Conservation (phyloP, 2,113 vertebrate species). For the Mesocricetus auratus region DNA sequence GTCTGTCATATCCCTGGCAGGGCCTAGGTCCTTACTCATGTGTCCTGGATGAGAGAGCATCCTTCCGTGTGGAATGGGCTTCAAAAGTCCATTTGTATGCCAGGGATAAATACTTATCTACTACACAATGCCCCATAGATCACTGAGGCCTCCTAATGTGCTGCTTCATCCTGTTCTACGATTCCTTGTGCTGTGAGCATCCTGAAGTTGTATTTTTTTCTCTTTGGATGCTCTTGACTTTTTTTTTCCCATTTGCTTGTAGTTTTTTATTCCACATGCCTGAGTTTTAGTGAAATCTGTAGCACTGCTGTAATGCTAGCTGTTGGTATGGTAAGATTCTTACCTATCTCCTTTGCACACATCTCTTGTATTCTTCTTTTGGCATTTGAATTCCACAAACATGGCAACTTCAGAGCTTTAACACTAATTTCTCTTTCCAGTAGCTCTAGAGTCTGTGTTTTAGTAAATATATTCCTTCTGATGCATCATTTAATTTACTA, state of each 20-base stretch:
- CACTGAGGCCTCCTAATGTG: background rate
- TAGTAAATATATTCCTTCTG: background rate
- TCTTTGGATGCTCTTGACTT: background rate
- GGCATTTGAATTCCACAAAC: background rate
- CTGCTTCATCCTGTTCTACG: background rate
- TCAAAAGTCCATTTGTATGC: too few relatives aligned
- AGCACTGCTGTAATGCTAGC: background rate
- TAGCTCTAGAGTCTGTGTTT: slow-evolving; percentile 1
- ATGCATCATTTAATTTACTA: slow-evolving; percentile 20
- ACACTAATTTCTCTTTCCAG: background rate
- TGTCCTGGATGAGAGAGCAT: too few relatives aligned
- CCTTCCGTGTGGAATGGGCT: too few relatives aligned
- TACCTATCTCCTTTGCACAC: background rate
- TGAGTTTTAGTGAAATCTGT: background rate
- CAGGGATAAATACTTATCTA: too few relatives aligned
- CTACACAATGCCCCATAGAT: too few relatives aligned
- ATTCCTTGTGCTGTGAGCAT: background rate
- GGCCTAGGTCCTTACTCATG: too few relatives aligned
- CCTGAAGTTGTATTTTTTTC: background rate
- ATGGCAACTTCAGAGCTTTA: background rate
- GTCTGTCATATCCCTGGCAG: too few relatives aligned
- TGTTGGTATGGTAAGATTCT: slow-evolving; percentile 8
- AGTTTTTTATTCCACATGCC: background rate
- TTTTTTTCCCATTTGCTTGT: slow-evolving; percentile 12
- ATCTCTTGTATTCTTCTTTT: background rate